Evolutionary conservation across 2,888 invertebrate genomes (phyloP).

Genomic region (Zootermopsis nevadensis): DNA sequence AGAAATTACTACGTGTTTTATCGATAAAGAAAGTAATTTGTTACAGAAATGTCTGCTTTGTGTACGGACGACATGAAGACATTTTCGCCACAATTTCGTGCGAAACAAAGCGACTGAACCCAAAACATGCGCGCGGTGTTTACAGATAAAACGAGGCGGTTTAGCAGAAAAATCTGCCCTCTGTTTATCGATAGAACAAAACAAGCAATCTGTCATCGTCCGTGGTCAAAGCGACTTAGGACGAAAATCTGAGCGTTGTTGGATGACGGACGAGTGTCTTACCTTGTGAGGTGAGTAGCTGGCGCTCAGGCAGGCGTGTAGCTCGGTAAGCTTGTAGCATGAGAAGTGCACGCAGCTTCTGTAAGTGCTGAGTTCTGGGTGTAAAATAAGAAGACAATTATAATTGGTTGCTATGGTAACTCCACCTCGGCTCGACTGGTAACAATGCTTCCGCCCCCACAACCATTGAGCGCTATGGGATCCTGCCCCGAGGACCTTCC

Average conservation of each 20-base stretch:
- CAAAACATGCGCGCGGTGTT: no score
- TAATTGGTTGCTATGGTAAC: constrained; percentile 49
- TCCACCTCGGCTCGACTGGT: neutral
- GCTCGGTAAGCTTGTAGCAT: constrained; percentile 28
- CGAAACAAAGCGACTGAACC: no score
- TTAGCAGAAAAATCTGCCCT: no score
- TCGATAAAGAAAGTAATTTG: no score
- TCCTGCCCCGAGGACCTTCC: constrained; percentile 12
- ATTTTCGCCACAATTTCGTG: no score
- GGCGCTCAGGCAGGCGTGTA: constrained; percentile 9
- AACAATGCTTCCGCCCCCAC: constrained; percentile 18
- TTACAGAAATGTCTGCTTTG: no score
- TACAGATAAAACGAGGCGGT: no score
- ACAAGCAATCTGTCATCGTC: neutral
- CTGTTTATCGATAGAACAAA: no score
- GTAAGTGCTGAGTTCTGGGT: neutral
- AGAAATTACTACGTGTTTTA: no score
- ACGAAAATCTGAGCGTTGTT: neutral
- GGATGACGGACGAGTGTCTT: neutral
- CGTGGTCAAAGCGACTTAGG: neutral
- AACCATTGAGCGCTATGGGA: constrained; percentile 44
- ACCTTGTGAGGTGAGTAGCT: neutral
- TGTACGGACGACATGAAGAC: no score
- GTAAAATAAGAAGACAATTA: constrained; percentile 47
- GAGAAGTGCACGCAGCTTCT: constrained; percentile 25